Evolutionary conservation across 2,888 invertebrate genomes (phyloP).

Genomic region (Lydus trimaculatus): DNA sequence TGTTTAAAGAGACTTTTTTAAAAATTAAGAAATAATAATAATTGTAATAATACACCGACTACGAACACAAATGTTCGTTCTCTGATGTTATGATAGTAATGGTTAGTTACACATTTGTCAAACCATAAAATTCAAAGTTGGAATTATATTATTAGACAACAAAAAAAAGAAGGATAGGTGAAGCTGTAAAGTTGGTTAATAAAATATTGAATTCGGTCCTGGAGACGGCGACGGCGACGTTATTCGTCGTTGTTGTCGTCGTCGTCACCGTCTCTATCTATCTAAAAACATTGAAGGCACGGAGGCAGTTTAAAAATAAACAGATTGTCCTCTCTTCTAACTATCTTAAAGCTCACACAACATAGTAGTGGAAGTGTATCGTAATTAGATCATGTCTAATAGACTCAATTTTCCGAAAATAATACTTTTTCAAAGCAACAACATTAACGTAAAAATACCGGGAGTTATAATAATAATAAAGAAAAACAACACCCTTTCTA

Average conservation of each 20-base stretch:
- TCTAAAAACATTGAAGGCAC: not conserved
- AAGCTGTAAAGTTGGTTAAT: not conserved
- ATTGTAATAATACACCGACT: too few species aligned
- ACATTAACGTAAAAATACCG: conserved; percentile 4
- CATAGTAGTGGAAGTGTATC: conserved; percentile 2
- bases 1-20: not conserved
- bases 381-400: conserved; percentile 9
- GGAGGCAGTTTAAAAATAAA: conserved; percentile 53
- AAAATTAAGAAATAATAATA: not conserved
- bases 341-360: conserved; percentile 12
- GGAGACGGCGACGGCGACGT: not conserved
- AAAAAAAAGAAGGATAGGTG: not conserved
- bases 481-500: conserved; percentile 8
- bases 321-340: conserved; percentile 34
- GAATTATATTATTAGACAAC: not conserved
- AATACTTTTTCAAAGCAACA: conserved; percentile 10
- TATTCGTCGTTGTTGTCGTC: not conserved
- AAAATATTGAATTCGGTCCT: not conserved
- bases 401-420: conserved; percentile 6
- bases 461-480: conserved; percentile 19
- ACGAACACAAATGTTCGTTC: not conserved
- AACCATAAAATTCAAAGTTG: not conserved
- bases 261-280: not conserved
- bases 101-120: not conserved
- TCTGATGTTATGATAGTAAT: not conserved